Evolutionary conservation across 2,888 invertebrate species (phyloP), one percentile per base, ranked within the genome.

Genomic region (Macropis europaea): DNA sequence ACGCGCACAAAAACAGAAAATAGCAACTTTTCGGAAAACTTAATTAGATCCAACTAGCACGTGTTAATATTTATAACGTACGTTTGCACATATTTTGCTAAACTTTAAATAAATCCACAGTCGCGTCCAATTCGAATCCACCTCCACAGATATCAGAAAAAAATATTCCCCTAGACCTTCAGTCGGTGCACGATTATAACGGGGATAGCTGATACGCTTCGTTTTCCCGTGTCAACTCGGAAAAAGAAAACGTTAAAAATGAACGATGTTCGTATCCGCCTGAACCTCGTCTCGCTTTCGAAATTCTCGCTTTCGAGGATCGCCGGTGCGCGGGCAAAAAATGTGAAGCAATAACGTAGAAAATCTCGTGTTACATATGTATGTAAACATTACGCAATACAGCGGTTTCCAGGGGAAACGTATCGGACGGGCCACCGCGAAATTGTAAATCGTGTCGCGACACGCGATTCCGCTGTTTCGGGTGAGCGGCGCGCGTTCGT

Each of bases 371-470:
- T 72, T 59, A 40, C 73, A 64, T 67, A 74, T 62, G 67, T 62
- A 74, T 74, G 73, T 74, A 74, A 74, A 74, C 73, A 74, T 74
- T 74, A 74, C 72, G 73, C 73, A 72, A 74, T 72, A 74, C 13
- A 67, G 73, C 72, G 72, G 72, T 74, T 40, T 67, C 73, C 72
- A 67, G 67, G 67, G 72, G 66, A 61, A 67, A 74, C 72, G 53
- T 45, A 67, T 53, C 24, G 15, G 17, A 62, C 53, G 26, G 30
- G 40, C 48, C 56, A 57, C 47, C 53, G 71, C 56, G 54, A 59
- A 54, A 57, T 56, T 57, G 57, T 67, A 54, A 67, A 72, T 40
- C 26, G 17, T 13, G 24, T 42, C 6, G 57, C n/a, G 54, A 43
- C 38, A n/a, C 28, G 48, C 13, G 50, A 43, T 28, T 48, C 38